These are phyloP conservation scores for Limanda limanda DNA, from an alignment of 2,113 vertebrate species.

Conservation along the genomic window DNA sequence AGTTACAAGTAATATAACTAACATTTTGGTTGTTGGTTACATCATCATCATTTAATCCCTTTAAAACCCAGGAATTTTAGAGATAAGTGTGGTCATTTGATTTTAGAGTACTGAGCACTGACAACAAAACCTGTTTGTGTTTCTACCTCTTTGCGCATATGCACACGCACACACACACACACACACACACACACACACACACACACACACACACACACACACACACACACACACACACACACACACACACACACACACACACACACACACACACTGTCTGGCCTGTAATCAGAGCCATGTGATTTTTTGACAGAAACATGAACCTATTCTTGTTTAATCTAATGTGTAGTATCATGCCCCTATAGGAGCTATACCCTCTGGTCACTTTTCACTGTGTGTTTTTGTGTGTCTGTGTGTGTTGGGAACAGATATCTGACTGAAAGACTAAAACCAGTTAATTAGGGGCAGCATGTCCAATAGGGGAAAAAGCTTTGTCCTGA, in stretches of 20 bases:
- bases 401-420: slow-evolving; percentile 25
- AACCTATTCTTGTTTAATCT: slow-evolving; percentile 40
- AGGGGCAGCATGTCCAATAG: background rate
- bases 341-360: slow-evolving; percentile 29
- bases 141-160: background rate
- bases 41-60: too few species aligned
- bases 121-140: too few species aligned
- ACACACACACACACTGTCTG: slow-evolving; percentile 35
- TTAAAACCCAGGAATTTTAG: too few species aligned
- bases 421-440: too few species aligned
- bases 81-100: too few species aligned
- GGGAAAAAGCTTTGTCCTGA: slow-evolving; percentile 16
- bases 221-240: too few species aligned
- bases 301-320: slow-evolving; percentile 37
- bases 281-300: slow-evolving; percentile 62
- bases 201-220: too few species aligned
- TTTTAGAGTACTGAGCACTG: too few species aligned
- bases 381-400: slow-evolving; percentile 2
- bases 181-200: too few species aligned
- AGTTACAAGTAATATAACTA: too few species aligned
- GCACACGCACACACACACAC: slow-evolving; percentile 24
- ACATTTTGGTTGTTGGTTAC: too few species aligned
- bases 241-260: too few species aligned
- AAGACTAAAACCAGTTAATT: background rate
- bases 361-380: slow-evolving; percentile 5